Evolutionary conservation across 1,140 invertebrate genomes (phyloP), one percentile per base, ranked within the genome.

Genomic region (Myzus persicae): DNA sequence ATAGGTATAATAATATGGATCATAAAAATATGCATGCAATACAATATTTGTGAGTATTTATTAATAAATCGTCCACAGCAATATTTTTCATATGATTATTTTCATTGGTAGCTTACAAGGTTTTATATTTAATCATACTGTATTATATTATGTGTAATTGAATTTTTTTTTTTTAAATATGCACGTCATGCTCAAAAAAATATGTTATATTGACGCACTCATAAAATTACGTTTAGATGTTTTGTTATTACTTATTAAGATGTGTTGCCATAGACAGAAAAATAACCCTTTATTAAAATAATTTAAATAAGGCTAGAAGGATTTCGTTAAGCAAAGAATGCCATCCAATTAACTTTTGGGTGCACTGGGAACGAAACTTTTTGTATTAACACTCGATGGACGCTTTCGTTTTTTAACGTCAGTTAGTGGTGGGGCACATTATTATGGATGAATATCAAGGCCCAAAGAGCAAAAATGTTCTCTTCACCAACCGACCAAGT

Each of bases 381-480:
- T 90, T 40, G 48, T 90, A 90, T 90, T 90, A 90, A 90, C 48
- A 90, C 46, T 90, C 36, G 36, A 38, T 40, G 46, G 48, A 54
- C 88, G 48, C 38, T 54, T 88, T 88, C 20, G 46, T 88, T 90
- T 54, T 38, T 90, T 87, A 87, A 87, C 11, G 84, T 46, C 84
- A 87, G 84, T n/a, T n/a, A n/a, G 26, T 87, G 14, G 22, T 36
- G 20, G 26, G 22, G 14, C 38, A 85, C 40, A 85, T 85, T 85
- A n/a, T 42, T 31, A 44, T 85, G 84, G 84, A 84, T 40, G 82
- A 84, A 84, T 84, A 38, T 84, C 82, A 40, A 84, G 82, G 38
- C 20, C 40, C 82, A 84, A 42, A 84, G 82, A 31, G 38, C 42
- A 85, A 85, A 85, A 42, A 44, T n/a, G 44, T 85, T 85, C 31